A percentile compares a stretch with the other conserved stretches of the same genome.
These are phyloP conservation scores for Bugulina stolonifera DNA, from an alignment of 2,888 invertebrate genomes.

Conservation along the genomic window DNA sequence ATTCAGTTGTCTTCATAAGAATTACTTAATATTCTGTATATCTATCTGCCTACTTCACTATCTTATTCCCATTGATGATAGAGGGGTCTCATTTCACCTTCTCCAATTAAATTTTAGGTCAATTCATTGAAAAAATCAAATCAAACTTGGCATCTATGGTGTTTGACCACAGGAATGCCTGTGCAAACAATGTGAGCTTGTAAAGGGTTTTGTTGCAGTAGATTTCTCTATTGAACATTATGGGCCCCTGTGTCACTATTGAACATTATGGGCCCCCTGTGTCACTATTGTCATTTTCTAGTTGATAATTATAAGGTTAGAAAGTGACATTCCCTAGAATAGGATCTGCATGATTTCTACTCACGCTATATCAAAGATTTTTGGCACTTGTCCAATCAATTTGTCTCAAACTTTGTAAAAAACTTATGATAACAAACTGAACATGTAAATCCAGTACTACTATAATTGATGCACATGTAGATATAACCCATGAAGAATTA, in stretches of 20 bases:
- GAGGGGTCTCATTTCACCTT: not conserved
- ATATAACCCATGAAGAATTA: too few species aligned
- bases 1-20: not conserved
- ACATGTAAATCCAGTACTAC: too few species aligned
- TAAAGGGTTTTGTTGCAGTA: not conserved
- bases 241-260: not conserved
- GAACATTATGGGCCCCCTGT: not conserved
- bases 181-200: not conserved
- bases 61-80: not conserved
- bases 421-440: too few species aligned
- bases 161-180: not conserved
- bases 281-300: not conserved
- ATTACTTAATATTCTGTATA: slow-evolving; percentile 7
- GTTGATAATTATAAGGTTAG: not conserved
- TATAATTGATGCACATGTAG: too few species aligned
- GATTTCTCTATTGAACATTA: not conserved
- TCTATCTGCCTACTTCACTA: not conserved
- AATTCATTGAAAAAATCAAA: not conserved
- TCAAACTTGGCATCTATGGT: not conserved
- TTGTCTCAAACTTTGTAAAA: too few species aligned
- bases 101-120: not conserved
- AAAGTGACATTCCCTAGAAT: not conserved
- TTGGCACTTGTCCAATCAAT: too few species aligned
- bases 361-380: too few species aligned
- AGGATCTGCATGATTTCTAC: not conserved